phyloP scores from a whole-genome alignment of 2,888 invertebrate genomes.

The Tanypteryx hageni region DNA sequence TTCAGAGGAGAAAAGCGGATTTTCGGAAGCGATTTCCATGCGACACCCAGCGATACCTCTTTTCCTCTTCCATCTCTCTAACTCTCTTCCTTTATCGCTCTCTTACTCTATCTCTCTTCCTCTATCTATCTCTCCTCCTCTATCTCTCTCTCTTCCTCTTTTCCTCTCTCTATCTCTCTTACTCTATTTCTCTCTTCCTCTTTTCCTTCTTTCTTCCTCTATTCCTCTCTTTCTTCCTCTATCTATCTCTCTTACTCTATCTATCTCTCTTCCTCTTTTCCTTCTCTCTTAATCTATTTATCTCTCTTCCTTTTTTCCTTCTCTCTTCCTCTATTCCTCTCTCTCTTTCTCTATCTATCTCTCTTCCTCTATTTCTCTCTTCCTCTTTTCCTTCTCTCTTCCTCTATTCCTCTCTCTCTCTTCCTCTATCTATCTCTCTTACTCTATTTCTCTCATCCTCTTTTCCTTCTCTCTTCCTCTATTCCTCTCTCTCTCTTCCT shows the following conservation, averaged over 20 bases:
- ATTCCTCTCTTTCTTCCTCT: neutral
- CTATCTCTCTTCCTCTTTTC: neutral
- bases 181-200: too few relatives aligned
- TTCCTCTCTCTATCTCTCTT: neutral
- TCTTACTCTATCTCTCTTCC: neutral
- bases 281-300: too few relatives aligned
- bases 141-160: neutral
- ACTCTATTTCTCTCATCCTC: neutral
- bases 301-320: too few relatives aligned
- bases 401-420: too few relatives aligned
- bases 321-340: neutral
- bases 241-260: neutral
- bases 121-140: neutral
- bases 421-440: neutral
- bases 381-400: neutral
- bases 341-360: neutral
- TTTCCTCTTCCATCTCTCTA: neutral
- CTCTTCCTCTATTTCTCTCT: too few relatives aligned
- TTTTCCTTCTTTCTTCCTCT: too few relatives aligned
- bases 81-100: neutral
- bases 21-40: neutral
- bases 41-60: neutral
- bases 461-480: too few relatives aligned
- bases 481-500: neutral
- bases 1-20: too few relatives aligned